Base-by-base conservation (phyloP, 2,888 invertebrate species). In the Anthoptus insignis region DNA sequence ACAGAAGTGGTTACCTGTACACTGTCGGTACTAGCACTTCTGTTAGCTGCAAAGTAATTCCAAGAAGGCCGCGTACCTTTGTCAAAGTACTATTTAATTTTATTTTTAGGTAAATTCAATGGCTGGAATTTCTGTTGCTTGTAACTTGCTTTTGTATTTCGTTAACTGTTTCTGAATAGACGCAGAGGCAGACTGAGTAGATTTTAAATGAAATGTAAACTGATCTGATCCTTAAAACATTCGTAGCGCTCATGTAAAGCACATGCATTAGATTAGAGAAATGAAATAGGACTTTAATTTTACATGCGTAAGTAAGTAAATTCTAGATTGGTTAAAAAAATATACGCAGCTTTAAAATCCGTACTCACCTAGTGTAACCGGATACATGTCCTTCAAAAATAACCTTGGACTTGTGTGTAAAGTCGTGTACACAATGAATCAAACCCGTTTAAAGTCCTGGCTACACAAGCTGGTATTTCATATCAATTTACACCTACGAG, bases 351-450 rank as follows among this genome's bases (percentile, higher is more conserved):
- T 42, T 42, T 39, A 3, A 39, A 16, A 9, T 11, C 42, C 19
- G 6, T 6, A 9, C 2, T 42, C 49, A 16, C 27, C 50, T 9
- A 50, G 50, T 11, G 19, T 24, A 54, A 54, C 54, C 54, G 39
- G 24, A 54, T 39, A 54, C 24, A 3, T 14, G 54, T 54, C 54
- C 54, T 54, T 54, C 37, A 54, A 37, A 24, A 11, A 3, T 54
- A 54, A n/a, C 37, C 37, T 22, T 22, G 37, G 39, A 50, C 50
- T 37, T 39, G 22, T 22, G 39, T 39, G 39, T 39, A 39, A 39
- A 39, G 39, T 16, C 39, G 39, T 16, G 39, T 39, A 16, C 16
- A 39, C 39, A 39, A 39, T 39, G 39, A 16, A 39, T 16, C 14
- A 39, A 39, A 39, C 39, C 39, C 5, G 39, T 39, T 39, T 16